These are phyloP conservation scores for Pemphigus obesinymphae DNA, from an alignment of 1,140 invertebrate genomes.

Conservation along the genomic window DNA sequence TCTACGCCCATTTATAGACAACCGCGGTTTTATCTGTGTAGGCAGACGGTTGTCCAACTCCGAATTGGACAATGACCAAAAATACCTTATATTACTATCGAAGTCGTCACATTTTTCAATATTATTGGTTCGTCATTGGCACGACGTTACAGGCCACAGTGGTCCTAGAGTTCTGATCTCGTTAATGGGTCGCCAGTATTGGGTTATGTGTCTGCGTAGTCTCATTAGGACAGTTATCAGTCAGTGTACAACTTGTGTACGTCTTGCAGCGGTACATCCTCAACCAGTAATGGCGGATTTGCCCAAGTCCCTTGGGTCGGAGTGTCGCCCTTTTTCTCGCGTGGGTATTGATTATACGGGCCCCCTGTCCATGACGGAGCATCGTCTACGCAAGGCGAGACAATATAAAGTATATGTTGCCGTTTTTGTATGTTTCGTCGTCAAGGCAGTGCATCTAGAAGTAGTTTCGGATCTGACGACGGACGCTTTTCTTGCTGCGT, in stretches of 20 bases:
- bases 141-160: neutral
- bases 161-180: neutral
- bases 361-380: slow-evolving; percentile 49
- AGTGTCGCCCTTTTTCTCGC: slow-evolving; percentile 46
- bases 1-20: neutral
- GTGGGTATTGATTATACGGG: slow-evolving; percentile 51
- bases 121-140: neutral
- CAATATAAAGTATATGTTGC: slow-evolving; percentile 51
- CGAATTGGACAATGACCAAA: neutral
- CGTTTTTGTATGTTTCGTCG: slow-evolving; percentile 52
- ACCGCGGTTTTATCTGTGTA: neutral
- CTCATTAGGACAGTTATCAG: neutral
- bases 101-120: neutral
- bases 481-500: slow-evolving; percentile 50
- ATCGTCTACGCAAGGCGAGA: slow-evolving; percentile 44
- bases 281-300: slow-evolving; percentile 48
- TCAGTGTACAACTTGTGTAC: neutral
- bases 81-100: neutral
- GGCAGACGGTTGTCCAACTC: neutral
- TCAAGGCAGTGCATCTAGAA: slow-evolving; percentile 52
- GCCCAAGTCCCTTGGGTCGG: slow-evolving; percentile 47
- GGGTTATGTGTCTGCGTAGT: neutral
- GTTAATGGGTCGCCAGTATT: neutral
- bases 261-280: neutral
- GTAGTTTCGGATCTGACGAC: slow-evolving; percentile 50